Base-by-base conservation (phyloP, 2,888 invertebrate genomes). In the Galerucella pusilla region DNA sequence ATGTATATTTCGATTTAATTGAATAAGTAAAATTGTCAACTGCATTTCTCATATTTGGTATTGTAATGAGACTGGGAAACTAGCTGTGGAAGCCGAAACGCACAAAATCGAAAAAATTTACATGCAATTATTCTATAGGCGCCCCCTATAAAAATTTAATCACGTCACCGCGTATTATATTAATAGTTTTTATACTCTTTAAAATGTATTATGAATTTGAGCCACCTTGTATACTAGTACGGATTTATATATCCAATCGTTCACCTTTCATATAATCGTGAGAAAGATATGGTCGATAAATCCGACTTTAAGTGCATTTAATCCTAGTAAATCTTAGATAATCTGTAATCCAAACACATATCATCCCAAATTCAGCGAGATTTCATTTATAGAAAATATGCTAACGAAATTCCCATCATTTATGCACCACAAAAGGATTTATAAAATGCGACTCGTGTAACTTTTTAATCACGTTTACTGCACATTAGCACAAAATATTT, bases 401-500 rank as follows among this genome's bases (percentile, higher is more conserved):
- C 67, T 14, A 69, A 61, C 64, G 28, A 63, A 63, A 63, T 64
- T 64, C 70, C 52, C 70, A 71, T 71, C 70, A 52, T 63, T 71
- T 63, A 64, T 11, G 52, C 20, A 28, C 63, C 42, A 71, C 63
- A 71, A 63, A 68, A 54, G 64, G 49, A 64, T 63, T 61, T 70
- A 42, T 42, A 61, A 70, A 70, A 61, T 63, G 63, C 63, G 63
- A 59, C 57, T 57, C 57, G 16, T 16, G 57, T 16, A 16, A 57
- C 57, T 28, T 71, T 65, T 71, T 65, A 71, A 71, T 71, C 54
- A 20, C 71, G 10, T 71, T 71, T 71, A 71, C 45, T 57, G 57
- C 65, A 65, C 71, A 71, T 71, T 71, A 71, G 65, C 60, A 57
- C 59, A 57, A 71, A 71, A 71, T 71, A 59, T 59, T 71, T 57